Base-by-base conservation (phyloP, 1,140 invertebrate genomes). In the Trissolcus basalis region DNA sequence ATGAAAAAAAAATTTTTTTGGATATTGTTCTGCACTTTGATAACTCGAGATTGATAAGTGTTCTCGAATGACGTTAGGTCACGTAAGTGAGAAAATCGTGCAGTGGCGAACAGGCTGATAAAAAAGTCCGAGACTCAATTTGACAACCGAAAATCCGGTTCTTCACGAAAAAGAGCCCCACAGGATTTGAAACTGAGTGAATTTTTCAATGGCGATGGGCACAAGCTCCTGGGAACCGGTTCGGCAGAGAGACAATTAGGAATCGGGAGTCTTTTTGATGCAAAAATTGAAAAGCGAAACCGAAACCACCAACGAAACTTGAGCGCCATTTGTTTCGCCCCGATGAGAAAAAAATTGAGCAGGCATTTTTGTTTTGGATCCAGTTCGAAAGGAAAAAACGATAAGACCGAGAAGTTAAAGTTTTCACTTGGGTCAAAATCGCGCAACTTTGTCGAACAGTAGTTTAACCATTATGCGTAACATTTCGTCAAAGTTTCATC, bases 401-500 rank as follows among this genome's bases (percentile, higher is more conserved):
- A n/a, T n/a, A n/a, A n/a, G n/a, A n/a, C n/a, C n/a, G n/a, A n/a
- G n/a, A n/a, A n/a, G n/a, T n/a, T n/a, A n/a, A n/a, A n/a, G n/a
- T n/a, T n/a, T n/a, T n/a, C n/a, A n/a, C n/a, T n/a, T n/a, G n/a
- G n/a, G n/a, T n/a, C n/a, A n/a, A n/a, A n/a, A n/a, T n/a, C n/a
- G n/a, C n/a, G n/a, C n/a, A n/a, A n/a, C n/a, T n/a, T n/a, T n/a
- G n/a, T n/a, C n/a, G n/a, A n/a, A n/a, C n/a, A n/a, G n/a, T n/a
- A n/a, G n/a, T n/a, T n/a, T n/a, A n/a, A n/a, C n/a, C n/a, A n/a
- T 16, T 54, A 27, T 27, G 35, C 64, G 75, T 71, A 77, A 77
- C 54, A 49, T 27, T 51, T 45, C 63, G 53, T 43, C 41, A 27
- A 35, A 72, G 54, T 72, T 77, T 77, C 75, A 77, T 77, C 75